These are phyloP conservation scores for Copidosoma aretas DNA, from an alignment of 2,888 invertebrate genomes.

Conservation along the genomic window DNA sequence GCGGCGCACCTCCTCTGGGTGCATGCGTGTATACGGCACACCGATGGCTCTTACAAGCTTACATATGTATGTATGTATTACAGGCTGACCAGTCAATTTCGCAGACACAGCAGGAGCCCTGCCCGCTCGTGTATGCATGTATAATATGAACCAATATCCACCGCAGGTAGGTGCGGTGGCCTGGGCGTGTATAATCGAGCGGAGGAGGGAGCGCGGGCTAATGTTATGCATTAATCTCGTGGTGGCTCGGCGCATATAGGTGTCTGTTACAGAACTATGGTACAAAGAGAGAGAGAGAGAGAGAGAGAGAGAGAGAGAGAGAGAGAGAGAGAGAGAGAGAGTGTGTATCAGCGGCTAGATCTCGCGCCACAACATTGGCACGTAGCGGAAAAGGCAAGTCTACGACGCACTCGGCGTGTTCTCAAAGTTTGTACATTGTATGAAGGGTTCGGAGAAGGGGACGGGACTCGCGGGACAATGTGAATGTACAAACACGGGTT, in stretches of 20 bases:
- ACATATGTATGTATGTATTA: background rate
- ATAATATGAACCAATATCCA: background rate
- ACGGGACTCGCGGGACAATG: background rate
- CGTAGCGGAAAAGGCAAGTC: slow-evolving; percentile 48
- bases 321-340: slow-evolving; percentile 22
- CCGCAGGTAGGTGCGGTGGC: too few relatives aligned
- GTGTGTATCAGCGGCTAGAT: slow-evolving; percentile 48
- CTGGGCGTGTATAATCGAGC: too few relatives aligned
- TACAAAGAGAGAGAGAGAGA: slow-evolving; percentile 28
- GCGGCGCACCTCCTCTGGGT: background rate
- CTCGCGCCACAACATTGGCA: slow-evolving; percentile 48
- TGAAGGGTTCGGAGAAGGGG: slow-evolving; percentile 12
- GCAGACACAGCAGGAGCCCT: slow-evolving; percentile 4
- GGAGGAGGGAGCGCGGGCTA: background rate
- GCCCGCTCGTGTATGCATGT: too few relatives aligned
- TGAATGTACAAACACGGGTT: background rate
- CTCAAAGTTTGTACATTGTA: slow-evolving; percentile 40
- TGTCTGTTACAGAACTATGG: slow-evolving; percentile 28
- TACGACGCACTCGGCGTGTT: slow-evolving; percentile 47
- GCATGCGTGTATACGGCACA: too few relatives aligned
- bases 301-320: slow-evolving; percentile 36
- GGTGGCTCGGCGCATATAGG: slow-evolving; percentile 26
- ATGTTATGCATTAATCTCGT: slow-evolving; percentile 23
- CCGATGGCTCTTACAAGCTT: background rate
- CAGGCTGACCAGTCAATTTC: slow-evolving; percentile 25